Base-by-base conservation (phyloP, 2,797 vertebrate genomes). In the Arrhamphus sclerolepis region DNA sequence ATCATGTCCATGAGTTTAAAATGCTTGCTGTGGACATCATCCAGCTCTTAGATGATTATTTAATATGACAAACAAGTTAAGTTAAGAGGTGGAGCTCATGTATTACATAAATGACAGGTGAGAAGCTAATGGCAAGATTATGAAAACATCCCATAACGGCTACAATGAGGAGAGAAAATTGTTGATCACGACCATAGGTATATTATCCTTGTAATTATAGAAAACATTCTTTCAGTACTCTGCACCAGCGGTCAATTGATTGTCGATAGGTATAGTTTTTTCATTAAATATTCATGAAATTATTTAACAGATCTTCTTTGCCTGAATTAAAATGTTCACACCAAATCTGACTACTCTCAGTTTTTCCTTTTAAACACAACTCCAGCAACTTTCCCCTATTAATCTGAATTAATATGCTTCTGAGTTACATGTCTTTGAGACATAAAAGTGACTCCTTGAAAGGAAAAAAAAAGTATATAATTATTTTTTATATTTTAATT, bases 1-100 rank as follows among this genome's bases (percentile, higher is more conserved):
- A 18, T 26, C 21, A 18, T 26, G 14, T 31, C 16, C 7, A 24
- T 9, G 10, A 46, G 29, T 13, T 18, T 50, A 13, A 57, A 29
- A 8, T 46, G 29, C 24, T 46, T 24, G 4, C 17, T 9, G 6
- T 3, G 28, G 26, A 42, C 16, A n/a, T 40, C n/a, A 31, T 28
- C 43, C 8, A 6, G 6, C 2, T 21, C 7, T 52, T 26, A n/a
- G 5, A 31, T 49, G 42, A 65, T 48, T 24, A 17, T 57, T 13
- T 42, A 20, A 46, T 22, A 11, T 16, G 7, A 49, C 55, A 18
- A 9, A 49, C 51, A 64, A 53, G 29, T 51, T 16, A 46, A n/a
- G 22, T 38, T 10, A 46, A 50, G 5, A 31, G 10, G 40, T 46
- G n/a, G 24, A 26, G 22, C 7, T 10, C 14, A 16, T 17, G 13